These are phyloP conservation scores for Bostrychus sinensis DNA, from an alignment of 2,113 vertebrate genomes.

Conservation along the genomic window DNA sequence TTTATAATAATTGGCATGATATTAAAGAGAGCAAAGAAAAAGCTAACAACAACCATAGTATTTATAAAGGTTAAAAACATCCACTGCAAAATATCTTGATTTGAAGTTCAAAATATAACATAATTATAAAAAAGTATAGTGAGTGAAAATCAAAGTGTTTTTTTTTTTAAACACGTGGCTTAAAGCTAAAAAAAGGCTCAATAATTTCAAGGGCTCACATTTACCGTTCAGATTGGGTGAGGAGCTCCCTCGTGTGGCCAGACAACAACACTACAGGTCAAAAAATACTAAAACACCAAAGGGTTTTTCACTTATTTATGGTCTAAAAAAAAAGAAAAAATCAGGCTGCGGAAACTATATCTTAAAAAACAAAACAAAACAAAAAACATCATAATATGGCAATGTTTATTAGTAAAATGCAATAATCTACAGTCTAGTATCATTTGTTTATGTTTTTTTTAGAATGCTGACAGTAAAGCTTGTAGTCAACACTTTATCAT, in stretches of 20 bases:
- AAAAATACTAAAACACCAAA: not conserved
- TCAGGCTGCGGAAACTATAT: not conserved
- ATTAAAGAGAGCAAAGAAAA: conserved; percentile 42
- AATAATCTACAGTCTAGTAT: conserved; percentile 1
- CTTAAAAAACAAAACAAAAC: conserved; percentile 1
- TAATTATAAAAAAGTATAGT: not conserved
- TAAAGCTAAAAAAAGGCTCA: conserved; percentile 26
- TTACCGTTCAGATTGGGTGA: conserved; percentile 18
- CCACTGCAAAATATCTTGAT: not conserved
- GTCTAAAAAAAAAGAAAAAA: not conserved
- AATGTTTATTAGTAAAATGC: not conserved
- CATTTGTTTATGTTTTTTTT: not conserved
- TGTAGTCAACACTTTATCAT: not conserved
- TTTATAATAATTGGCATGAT: conserved; percentile 6
- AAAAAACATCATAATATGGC: not conserved
- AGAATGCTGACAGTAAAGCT: not conserved
- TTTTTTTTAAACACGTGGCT: conserved; percentile 17
- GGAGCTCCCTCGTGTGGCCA: conserved; percentile 58
- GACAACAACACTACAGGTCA: conserved; percentile 37
- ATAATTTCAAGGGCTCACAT: conserved; percentile 41
- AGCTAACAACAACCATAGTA: conserved; percentile 17
- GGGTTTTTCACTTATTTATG: not conserved
- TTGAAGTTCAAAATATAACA: too few species aligned
- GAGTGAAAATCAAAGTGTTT: conserved; percentile 5
- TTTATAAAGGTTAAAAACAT: not conserved